Conservation (phyloP, 37 sponge, comb jelly and placozoan species). For the Eunapius fragilis region DNA sequence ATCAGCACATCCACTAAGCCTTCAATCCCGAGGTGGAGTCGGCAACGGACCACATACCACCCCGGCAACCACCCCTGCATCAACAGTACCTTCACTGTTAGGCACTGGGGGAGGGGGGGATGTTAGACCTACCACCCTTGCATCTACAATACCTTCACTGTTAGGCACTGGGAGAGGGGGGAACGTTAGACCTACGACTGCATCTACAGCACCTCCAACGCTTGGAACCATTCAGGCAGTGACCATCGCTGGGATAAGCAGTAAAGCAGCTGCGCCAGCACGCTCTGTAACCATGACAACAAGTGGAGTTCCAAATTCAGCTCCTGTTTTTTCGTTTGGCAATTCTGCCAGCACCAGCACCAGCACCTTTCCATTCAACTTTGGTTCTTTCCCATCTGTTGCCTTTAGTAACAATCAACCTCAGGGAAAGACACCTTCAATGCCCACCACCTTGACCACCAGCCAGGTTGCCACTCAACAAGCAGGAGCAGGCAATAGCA, state of each 20-base stretch:
- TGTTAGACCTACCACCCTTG: neutral
- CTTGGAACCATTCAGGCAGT: too few relatives aligned
- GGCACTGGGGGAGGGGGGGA: neutral
- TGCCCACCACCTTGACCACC: neutral
- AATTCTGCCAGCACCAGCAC: neutral
- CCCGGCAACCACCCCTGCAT: neutral
- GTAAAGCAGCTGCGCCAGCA: neutral
- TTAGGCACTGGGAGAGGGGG: too few relatives aligned
- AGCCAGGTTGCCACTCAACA: neutral
- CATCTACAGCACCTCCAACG: neutral
- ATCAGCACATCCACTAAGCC: neutral
- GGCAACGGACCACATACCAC: neutral
- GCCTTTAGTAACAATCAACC: neutral
- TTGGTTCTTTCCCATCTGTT: neutral
- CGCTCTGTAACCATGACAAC: neutral
- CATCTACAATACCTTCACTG: neutral
- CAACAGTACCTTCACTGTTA: neutral
- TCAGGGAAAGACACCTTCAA: neutral
- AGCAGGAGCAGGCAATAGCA: neutral
- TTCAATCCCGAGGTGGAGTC: neutral
- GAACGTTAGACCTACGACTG: too few relatives aligned
- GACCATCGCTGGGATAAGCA: neutral
- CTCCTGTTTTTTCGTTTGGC: neutral
- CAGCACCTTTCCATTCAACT: neutral
- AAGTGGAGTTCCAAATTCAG: neutral